Base-by-base conservation (phyloP, 2,113 vertebrate species). In the Okapia johnstoni region DNA sequence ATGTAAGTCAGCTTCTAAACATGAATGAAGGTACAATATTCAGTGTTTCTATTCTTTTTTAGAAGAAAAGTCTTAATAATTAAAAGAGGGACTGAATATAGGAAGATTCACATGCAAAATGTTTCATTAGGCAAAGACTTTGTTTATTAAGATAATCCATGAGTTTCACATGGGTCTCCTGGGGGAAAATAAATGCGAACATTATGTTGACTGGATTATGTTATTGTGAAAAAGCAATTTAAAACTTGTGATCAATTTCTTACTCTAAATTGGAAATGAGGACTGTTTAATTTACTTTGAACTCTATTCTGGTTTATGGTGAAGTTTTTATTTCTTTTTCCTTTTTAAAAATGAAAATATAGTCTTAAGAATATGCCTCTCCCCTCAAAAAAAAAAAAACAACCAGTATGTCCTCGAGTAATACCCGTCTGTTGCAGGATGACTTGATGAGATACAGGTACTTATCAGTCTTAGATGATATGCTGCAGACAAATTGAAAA, bases 281-380 rank as follows among this genome's bases (percentile, higher is more conserved):
- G 14, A 57, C 17, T 84, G 91, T 98, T 87, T 88, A 48, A 40
- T 79, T 96, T 90, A 76, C 54, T 80, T 96, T 36, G 55, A 90
- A 85, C 60, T 85, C 23, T 88, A 4, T 80, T 88, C 76, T 94
- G 76, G 63, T 60, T 79, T 83, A 83, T 87, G 63, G 28, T 87
- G 63, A 61, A 40, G 16, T 91, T 88, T 93, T 84, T 12, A 55
- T 66, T 57, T 73, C 6, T 13, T 66, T 28, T 46, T 43, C 43
- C 57, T 17, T 57, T 92, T 79, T 79, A 2, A 30, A 76, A 57
- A 5, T 88, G 50, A 28, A 92, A 73, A 50, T 57, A 25, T 7
- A 54, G 40, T 63, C 25, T 94, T 89, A 54, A 90, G 16, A 43
- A 28, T 19, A 55, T 80, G 70, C 36, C 36, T 43, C 21, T 25